These are phyloP conservation scores for Oophaga pumilio DNA, from an alignment of 2,113 vertebrate genomes.

Conservation along the genomic window DNA sequence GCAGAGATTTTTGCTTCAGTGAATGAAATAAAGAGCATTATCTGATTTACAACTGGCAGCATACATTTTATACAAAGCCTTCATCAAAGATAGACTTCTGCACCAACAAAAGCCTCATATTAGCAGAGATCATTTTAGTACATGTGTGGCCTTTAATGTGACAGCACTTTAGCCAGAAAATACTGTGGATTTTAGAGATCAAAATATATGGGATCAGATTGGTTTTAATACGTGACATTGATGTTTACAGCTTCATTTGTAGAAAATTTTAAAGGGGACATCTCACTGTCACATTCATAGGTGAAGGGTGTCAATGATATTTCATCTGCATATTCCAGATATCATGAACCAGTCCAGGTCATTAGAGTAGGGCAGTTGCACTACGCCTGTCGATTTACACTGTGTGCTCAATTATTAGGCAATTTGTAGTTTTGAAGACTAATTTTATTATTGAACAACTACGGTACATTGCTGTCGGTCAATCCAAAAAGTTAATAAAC, in stretches of 20 bases:
- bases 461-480: too few species aligned
- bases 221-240: not conserved
- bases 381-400: too few species aligned
- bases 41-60: slow-evolving; percentile 37
- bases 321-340: too few species aligned
- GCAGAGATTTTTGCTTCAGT: slow-evolving; percentile 40
- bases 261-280: not conserved
- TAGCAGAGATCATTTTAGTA: not conserved
- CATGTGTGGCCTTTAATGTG: not conserved
- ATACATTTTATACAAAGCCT: slow-evolving; percentile 9
- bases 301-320: too few species aligned
- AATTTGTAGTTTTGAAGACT: too few species aligned
- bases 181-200: not conserved
- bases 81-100: not conserved
- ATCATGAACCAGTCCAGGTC: too few species aligned
- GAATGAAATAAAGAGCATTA: slow-evolving; percentile 42
- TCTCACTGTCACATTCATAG: too few species aligned
- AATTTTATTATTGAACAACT: too few species aligned
- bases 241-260: not conserved
- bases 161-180: not conserved
- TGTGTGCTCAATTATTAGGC: too few species aligned
- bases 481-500: too few species aligned
- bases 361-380: too few species aligned
- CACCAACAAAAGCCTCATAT: not conserved
- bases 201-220: not conserved